Percentiles rank a stretch among this genome's conserved stretches.
Evolutionary conservation across 2,113 vertebrate genomes (phyloP).

Genomic region (Heterotilapia buettikoferi): DNA sequence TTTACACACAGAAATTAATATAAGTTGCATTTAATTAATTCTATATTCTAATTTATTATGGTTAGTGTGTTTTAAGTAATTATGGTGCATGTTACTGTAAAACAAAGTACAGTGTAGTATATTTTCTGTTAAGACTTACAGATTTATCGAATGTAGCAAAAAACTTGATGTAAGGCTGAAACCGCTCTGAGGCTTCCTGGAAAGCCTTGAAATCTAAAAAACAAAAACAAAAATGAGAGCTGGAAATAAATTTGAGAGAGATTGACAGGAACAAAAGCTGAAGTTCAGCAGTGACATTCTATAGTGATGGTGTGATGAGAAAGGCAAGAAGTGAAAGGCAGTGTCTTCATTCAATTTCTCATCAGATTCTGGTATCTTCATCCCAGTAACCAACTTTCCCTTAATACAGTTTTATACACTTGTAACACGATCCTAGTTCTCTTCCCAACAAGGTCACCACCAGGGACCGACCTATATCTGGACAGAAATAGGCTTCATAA

Average conservation of each 20-base stretch:
- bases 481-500: constrained; percentile 44
- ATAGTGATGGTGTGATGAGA: background rate
- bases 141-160: constrained; percentile 96
- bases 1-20: background rate
- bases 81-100: background rate
- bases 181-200: constrained; percentile 90
- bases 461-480: constrained; percentile 32
- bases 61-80: background rate
- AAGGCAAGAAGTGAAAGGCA: background rate
- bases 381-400: constrained; percentile 10
- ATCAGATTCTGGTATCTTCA: background rate
- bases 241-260: background rate
- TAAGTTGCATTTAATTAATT: background rate
- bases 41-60: background rate
- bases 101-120: background rate
- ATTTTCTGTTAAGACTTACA: constrained; percentile 70
- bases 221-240: background rate
- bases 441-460: constrained; percentile 46
- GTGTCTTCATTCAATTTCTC: constrained; percentile 31
- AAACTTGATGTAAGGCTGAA: constrained; percentile 94
- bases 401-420: constrained; percentile 27
- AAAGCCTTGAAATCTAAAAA: constrained; percentile 89
- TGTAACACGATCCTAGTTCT: background rate
- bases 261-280: background rate
- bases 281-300: background rate